Evolutionary conservation across 1,140 invertebrate genomes (phyloP), one percentile per base, ranked within the genome.

Genomic region (Tyrophagus putrescentiae): DNA sequence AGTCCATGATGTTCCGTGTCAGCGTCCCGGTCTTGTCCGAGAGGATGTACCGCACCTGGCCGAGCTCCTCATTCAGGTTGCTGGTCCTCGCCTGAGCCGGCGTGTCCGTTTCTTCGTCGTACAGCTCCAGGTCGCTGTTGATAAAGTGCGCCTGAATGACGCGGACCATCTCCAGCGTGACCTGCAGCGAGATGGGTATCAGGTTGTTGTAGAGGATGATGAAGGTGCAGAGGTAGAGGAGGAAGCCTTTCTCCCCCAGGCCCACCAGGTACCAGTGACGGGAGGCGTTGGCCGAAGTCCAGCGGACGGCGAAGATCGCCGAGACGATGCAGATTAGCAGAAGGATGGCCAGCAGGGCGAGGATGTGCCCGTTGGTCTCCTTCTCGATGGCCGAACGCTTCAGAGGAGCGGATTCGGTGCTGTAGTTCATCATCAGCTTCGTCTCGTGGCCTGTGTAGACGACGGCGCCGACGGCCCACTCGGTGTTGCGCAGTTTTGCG

Each of bases 131-230:
- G 73, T 99, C 96, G 71, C 76, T 52, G 62, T 93, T 91, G 48
- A 95, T 95, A 72, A 94, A 95, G 61, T 84, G 83, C 3, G 91
- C 91, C 79, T 95, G 79, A 65, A 89, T 80, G 74, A 95, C 98
- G 66, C 94, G 80, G 16, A 99, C 94, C 54, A 98, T 82, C 77
- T 99, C 96, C 50, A 98, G 78, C 0, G 96, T 97, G 23, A 99
- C 94, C 84, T 98, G 94, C 60, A 99, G 75, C 50, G 92, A 97
- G 73, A 99, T 98, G 18, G 96, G 96, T 72, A 99, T 98, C 56
- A 99, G 79, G 77, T 98, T 99, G 76, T 98, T 98, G 79, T 94
- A 99, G 48, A 99, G 78, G 76, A 99, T 98, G 65, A 98, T 87
- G 76, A 98, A 98, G 0, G 95, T 98, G 63, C 99, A 78, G 67